Evolutionary conservation across 1,140 invertebrate genomes (phyloP).

Genomic region (Aporrectodea caliginosa): DNA sequence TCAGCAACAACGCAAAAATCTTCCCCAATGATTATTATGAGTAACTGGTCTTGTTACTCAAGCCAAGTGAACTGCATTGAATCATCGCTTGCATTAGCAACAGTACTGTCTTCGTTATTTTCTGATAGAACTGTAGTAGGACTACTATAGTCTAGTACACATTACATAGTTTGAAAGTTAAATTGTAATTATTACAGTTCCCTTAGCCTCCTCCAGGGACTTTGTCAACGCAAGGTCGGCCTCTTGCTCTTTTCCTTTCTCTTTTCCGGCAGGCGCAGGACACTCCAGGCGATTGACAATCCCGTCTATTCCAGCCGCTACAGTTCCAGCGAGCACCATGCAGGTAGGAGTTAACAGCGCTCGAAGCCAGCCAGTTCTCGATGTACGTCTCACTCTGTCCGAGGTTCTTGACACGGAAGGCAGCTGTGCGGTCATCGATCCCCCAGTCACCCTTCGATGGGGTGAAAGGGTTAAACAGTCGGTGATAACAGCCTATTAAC

Average conservation of each 20-base stretch:
- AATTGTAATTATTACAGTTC: too few relatives aligned
- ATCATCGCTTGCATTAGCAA: too few relatives aligned
- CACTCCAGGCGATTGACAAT: constrained; percentile 24
- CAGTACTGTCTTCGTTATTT: too few relatives aligned
- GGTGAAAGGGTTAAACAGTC: constrained; percentile 22
- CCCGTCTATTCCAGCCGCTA: constrained; percentile 35
- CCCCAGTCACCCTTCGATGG: constrained; percentile 30
- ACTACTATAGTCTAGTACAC: too few relatives aligned
- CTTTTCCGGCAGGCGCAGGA: too few relatives aligned
- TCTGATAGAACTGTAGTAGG: too few relatives aligned
- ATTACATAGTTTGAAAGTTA: too few relatives aligned
- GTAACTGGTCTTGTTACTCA: too few relatives aligned
- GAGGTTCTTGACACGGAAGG: constrained; percentile 29
- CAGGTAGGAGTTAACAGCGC: constrained; percentile 31
- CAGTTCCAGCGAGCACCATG: constrained; percentile 31
- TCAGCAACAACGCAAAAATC: too few relatives aligned
- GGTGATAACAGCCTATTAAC: constrained; percentile 34
- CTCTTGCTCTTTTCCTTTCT: neutral
- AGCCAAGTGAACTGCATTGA: too few relatives aligned
- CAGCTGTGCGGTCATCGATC: constrained; percentile 26
- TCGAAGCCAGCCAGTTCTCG: constrained; percentile 31
- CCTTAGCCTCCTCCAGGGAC: constrained; percentile 33
- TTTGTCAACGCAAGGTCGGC: constrained; percentile 24
- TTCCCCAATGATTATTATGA: too few relatives aligned
- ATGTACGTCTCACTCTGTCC: constrained; percentile 29